These are phyloP conservation scores for Dryas iulia DNA, from an alignment of 1,140 invertebrate species.

Conservation along the genomic window DNA sequence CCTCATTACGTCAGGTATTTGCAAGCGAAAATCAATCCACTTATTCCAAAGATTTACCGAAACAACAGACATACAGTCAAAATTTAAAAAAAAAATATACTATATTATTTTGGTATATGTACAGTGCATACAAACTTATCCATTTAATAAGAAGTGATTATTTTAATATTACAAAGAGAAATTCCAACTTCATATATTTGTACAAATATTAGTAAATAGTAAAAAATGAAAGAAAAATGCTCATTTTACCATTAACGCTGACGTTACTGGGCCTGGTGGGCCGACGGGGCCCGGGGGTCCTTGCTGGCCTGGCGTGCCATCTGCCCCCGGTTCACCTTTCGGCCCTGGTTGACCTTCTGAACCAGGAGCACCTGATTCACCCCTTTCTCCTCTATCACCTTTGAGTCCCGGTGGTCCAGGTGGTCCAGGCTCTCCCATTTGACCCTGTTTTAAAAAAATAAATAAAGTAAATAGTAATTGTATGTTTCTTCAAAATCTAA, in stretches of 20 bases:
- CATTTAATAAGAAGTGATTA: no score
- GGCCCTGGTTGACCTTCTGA: conserved; percentile 85
- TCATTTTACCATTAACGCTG: conserved; percentile 57
- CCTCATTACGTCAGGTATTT: no score
- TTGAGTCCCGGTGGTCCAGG: conserved; percentile 80
- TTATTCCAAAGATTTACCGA: no score
- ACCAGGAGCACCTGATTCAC: conserved; percentile 82
- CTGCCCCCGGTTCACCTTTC: conserved; percentile 85
- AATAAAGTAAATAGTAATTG: no score
- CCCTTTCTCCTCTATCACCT: conserved; percentile 84
- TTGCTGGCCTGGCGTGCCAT: conserved; percentile 84
- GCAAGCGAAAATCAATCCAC: no score
- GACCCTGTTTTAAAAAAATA: conserved; percentile 51
- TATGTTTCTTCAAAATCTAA: no score
- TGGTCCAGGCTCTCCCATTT: conserved; percentile 84
- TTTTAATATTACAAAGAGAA: no score
- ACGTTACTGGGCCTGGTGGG: conserved; percentile 84
- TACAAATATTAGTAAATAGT: neutral
- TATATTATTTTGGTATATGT: no score
- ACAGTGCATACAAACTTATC: no score
- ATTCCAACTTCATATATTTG: no score
- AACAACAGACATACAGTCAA: no score
- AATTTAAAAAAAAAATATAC: no score
- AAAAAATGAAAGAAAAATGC: neutral
- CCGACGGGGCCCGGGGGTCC: conserved; percentile 87